Conservation (phyloP, 2,888 invertebrate genomes). For the Tenthredo livida region DNA sequence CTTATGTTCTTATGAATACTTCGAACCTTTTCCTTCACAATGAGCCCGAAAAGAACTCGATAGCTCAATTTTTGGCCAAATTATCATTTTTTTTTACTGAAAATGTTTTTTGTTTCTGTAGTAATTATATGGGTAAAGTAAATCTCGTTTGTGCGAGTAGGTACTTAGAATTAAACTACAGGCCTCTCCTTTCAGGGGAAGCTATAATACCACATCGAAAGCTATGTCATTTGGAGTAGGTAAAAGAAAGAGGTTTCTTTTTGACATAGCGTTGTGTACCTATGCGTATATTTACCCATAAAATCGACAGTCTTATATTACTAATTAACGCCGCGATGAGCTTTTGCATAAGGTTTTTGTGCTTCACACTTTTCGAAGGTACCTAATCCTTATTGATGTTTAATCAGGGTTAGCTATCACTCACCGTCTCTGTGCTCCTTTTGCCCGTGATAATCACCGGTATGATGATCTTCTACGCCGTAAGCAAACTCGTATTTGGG, state of each 20-base stretch:
- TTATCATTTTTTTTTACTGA: too few species aligned
- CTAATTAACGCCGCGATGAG: background rate
- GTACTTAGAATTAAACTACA: too few species aligned
- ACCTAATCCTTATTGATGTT: background rate
- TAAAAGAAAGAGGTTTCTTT: too few species aligned
- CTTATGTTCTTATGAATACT: background rate
- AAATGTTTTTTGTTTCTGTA: too few species aligned
- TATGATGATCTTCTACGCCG: conserved; percentile 73
- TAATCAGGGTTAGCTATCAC: background rate
- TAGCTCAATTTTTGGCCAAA: too few species aligned
- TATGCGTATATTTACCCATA: background rate
- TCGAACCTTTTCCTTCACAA: background rate
- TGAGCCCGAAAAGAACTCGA: background rate
- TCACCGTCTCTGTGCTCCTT: conserved; percentile 77
- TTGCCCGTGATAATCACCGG: conserved; percentile 77
- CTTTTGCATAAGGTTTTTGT: background rate
- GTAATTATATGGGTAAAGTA: too few species aligned
- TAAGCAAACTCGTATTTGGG: conserved; percentile 74
- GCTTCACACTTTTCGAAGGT: background rate
- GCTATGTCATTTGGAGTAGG: too few species aligned
- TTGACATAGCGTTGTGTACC: too few species aligned
- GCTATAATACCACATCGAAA: too few species aligned
- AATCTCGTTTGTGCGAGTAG: too few species aligned
- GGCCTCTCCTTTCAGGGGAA: too few species aligned
- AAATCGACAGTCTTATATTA: background rate